Evolutionary conservation across 2,113 vertebrate genomes (phyloP).

Genomic region (Setophaga petechia): DNA sequence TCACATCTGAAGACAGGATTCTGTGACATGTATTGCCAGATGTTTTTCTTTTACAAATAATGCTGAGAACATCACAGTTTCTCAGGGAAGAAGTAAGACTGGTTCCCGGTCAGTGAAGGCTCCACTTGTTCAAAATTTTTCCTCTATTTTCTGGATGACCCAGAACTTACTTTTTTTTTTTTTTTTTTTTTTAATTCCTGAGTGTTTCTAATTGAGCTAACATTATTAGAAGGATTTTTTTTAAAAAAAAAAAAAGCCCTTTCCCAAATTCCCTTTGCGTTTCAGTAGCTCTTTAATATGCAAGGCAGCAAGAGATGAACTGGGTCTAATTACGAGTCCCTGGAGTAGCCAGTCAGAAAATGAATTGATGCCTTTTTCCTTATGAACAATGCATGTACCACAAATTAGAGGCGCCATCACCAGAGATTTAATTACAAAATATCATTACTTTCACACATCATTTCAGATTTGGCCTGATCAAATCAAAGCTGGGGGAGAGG

Average conservation of each 20-base stretch:
- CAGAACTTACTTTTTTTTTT: constrained; percentile 19
- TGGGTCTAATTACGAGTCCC: constrained; percentile 84
- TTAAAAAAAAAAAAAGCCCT: neutral
- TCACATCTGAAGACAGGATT: neutral
- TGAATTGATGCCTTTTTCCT: constrained; percentile 85
- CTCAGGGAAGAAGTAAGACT: neutral
- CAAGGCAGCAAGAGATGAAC: constrained; percentile 79
- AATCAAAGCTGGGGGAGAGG: constrained; percentile 77
- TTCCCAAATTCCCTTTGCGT: constrained; percentile 79
- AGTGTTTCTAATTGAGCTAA: constrained; percentile 78
- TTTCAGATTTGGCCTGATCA: constrained; percentile 86
- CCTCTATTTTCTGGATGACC: constrained; percentile 38
- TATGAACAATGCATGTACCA: constrained; percentile 86
- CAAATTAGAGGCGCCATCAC: constrained; percentile 82
- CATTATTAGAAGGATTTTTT: constrained; percentile 67
- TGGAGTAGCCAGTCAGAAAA: constrained; percentile 85
- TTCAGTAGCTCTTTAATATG: constrained; percentile 85
- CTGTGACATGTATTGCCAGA: accelerated
- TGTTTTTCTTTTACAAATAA: neutral
- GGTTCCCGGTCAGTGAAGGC: neutral
- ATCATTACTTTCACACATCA: constrained; percentile 87
- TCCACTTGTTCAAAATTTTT: neutral
- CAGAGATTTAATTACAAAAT: constrained; percentile 88
- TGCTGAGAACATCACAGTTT: neutral
- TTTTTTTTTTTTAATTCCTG: constrained; percentile 23